These are phyloP conservation scores for Rhamnusium bicolor DNA, from an alignment of 2,888 invertebrate species.

Conservation along the genomic window DNA sequence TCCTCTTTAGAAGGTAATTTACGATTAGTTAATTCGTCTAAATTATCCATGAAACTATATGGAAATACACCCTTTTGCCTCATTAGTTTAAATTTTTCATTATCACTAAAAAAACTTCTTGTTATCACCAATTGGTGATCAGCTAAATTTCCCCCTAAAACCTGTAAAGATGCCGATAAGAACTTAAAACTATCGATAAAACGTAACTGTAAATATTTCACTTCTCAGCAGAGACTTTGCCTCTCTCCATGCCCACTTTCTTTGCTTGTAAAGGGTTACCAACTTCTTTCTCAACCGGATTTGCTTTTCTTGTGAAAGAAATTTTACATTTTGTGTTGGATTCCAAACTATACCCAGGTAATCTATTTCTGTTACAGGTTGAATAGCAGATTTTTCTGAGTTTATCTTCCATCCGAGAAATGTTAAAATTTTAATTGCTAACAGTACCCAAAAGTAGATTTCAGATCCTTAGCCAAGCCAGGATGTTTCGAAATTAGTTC, in stretches of 20 bases:
- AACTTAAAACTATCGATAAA: too few species aligned
- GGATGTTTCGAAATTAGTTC: background rate
- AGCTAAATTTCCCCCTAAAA: too few species aligned
- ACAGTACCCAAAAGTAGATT: background rate
- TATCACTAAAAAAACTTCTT: too few species aligned
- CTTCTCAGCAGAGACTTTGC: too few species aligned
- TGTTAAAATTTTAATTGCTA: background rate
- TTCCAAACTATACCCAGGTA: constrained; percentile 28
- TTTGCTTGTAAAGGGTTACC: background rate
- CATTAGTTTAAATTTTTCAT: too few species aligned
- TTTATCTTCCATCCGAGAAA: constrained; percentile 32
- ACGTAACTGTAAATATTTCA: too few species aligned
- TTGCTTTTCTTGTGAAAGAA: constrained; percentile 16
- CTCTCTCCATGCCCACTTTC: background rate
- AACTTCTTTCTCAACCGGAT: background rate
- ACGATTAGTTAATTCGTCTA: too few species aligned
- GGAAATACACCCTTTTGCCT: too few species aligned
- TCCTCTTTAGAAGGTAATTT: too few species aligned
- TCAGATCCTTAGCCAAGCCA: background rate
- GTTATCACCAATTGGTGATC: too few species aligned
- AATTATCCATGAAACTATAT: too few species aligned
- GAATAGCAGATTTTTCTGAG: constrained; percentile 9
- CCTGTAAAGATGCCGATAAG: too few species aligned
- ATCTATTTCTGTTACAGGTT: background rate
- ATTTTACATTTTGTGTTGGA: background rate